Evolutionary conservation across 2,797 vertebrate genomes (phyloP), one percentile per base, ranked within the genome.

Genomic region (Mus minutoides): DNA sequence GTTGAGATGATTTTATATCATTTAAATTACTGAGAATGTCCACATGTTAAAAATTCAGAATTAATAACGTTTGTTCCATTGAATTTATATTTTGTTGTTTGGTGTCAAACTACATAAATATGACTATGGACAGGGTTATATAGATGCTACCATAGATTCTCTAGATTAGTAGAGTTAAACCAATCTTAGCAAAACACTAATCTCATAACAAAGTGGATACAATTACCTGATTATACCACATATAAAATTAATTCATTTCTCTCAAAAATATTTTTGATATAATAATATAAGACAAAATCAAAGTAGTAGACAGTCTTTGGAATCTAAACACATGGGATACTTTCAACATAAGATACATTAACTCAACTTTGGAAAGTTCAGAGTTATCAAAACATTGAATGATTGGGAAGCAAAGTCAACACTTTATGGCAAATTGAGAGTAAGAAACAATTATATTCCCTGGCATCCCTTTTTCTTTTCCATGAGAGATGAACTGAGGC

Each of bases 401-500:
- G 54, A 40, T 88, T 93, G 87, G 93, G 26, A 97, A 97, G 78
- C 13, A 78, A 54, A 49, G 62, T 24, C 85, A 73, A 46, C 86
- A 54, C 24, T 91, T 92, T 97, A 82, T 77, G 88, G 94, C 88
- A 92, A 19, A 82, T 67, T 73, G 8, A 92, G 93, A 94, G 11
- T 60, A 31, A 64, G 87, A 56, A 92, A 96, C 92, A 94, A 94
- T 96, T 90, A 93, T 89, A 71, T 94, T 90, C 49, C 69, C n/a
- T 69, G 14, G 29, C 60, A 94, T 95, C 58, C 12, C 24, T 79
- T 82, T 80, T 73, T 64, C 9, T 88, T 56, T 0, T 7, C 29
- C 89, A 31, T 37, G 83, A 77, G 92, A 37, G 26, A 95, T 6
- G 96, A 91, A 1, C 26, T 2, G 49, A 89, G 92, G 21, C 58